phyloP scores from a whole-genome alignment of 1,140 invertebrate genomes.

The Zophobas morio region DNA sequence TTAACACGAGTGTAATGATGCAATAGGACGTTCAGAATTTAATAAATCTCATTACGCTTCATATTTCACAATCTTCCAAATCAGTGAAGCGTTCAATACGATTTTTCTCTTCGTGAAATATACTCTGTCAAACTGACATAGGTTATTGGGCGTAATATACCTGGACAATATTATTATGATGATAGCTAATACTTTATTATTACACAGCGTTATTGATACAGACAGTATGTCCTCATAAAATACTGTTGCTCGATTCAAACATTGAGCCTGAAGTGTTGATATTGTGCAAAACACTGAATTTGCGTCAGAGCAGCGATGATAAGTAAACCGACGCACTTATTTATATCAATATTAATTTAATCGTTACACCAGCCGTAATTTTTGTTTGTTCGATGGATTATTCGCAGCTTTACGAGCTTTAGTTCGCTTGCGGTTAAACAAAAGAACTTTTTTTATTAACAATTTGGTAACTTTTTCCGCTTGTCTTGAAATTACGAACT shows the following conservation, averaged over 20 bases:
- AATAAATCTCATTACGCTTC: conserved; percentile 7
- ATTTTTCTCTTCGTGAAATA: neutral
- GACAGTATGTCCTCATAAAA: conserved; percentile 26
- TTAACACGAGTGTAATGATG: too few relatives aligned
- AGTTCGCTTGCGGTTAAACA: neutral
- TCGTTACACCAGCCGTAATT: conserved; percentile 5
- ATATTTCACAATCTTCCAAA: conserved; percentile 8
- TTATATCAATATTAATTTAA: conserved; percentile 33
- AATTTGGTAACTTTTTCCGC: neutral
- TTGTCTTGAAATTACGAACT: too few relatives aligned
- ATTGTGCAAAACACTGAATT: conserved; percentile 31
- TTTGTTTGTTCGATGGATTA: conserved; percentile 13
- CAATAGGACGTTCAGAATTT: neutral
- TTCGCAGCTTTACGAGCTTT: conserved; percentile 10
- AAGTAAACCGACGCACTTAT: conserved; percentile 29
- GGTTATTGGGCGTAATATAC: conserved; percentile 19
- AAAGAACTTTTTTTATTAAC: neutral
- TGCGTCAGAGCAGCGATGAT: conserved; percentile 24
- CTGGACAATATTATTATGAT: conserved; percentile 15
- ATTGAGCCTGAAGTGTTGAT: conserved; percentile 29
- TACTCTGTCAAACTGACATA: conserved; percentile 7
- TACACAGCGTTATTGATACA: conserved; percentile 25
- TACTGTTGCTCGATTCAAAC: neutral
- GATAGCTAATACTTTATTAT: conserved; percentile 15
- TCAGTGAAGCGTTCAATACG: conserved; percentile 8